Percentiles rank a stretch among this genome's conserved stretches.
Conservation (phyloP, 2,113 vertebrate species). For the Mandrillus leucophaeus region DNA sequence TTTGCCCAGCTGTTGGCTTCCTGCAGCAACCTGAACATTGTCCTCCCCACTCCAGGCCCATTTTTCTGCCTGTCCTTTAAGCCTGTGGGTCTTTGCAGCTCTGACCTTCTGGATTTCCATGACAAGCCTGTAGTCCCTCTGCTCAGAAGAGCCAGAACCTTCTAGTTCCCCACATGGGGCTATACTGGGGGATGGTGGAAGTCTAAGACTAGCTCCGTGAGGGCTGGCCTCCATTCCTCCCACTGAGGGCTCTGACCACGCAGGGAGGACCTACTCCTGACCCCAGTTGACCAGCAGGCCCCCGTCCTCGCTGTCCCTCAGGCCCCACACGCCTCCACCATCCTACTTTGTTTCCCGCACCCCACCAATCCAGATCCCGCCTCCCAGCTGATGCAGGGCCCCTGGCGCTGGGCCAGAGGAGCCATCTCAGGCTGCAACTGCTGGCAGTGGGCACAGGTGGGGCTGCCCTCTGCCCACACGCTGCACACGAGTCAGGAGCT, state of each 20-base stretch:
- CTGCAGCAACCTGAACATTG: not conserved
- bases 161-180: not conserved
- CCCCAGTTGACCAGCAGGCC: not conserved
- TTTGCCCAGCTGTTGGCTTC: not conserved
- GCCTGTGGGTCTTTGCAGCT: not conserved
- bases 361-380: accelerated
- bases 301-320: not conserved
- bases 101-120: not conserved
- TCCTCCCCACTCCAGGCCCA: not conserved
- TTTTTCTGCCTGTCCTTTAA: accelerated
- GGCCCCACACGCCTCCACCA: not conserved
- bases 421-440: too few relatives aligned
- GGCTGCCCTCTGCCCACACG: not conserved
- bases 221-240: not conserved
- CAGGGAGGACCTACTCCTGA: not conserved
- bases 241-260: not conserved
- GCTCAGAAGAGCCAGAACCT: not conserved
- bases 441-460: not conserved
- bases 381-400: not conserved
- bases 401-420: not conserved
- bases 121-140: not conserved
- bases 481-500: not conserved
- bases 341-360: not conserved
- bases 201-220: accelerated
- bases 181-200: not conserved